Evolutionary conservation across 2,113 vertebrate genomes (phyloP).

Genomic region (Apeltes quadracus): DNA sequence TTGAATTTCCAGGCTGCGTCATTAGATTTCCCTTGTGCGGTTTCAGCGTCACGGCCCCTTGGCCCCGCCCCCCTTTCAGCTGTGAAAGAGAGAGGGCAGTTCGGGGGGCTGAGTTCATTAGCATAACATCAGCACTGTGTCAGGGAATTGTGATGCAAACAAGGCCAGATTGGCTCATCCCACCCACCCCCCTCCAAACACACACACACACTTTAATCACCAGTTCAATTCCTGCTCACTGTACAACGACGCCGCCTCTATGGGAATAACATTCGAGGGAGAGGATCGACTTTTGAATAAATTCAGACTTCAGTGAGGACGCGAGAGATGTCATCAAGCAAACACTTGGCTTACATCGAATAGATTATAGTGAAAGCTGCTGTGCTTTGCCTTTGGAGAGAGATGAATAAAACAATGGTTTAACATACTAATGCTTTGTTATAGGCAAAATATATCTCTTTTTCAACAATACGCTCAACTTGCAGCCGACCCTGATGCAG

Average conservation of each 20-base stretch:
- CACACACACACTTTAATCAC: constrained; percentile 55
- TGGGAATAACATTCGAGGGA: constrained; percentile 3
- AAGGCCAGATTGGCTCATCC: constrained; percentile 73
- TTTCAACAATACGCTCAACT: constrained; percentile 48
- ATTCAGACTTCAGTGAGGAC: constrained; percentile 20
- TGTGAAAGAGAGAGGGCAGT: constrained; percentile 67
- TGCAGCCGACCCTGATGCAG: constrained; percentile 60
- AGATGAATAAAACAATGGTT: constrained; percentile 13
- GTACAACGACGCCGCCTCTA: constrained; percentile 40
- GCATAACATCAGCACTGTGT: constrained; percentile 80
- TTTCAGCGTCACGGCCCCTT: constrained; percentile 54
- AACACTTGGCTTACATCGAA: constrained; percentile 19
- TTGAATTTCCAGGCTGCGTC: constrained; percentile 51
- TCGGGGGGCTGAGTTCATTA: constrained; percentile 76
- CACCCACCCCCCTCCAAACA: constrained; percentile 13
- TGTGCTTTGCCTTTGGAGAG: not conserved
- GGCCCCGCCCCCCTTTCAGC: constrained; percentile 53
- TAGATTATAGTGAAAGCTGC: constrained; percentile 6
- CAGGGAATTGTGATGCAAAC: constrained; percentile 81
- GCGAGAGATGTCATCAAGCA: constrained; percentile 7
- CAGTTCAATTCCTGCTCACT: constrained; percentile 41
- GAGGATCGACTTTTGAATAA: constrained; percentile 18
- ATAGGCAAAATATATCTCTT: constrained; percentile 13
- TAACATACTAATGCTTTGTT: constrained; percentile 6
- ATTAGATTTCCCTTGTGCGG: constrained; percentile 50